A percentile compares a stretch with the other conserved stretches of the same genome.
Conservation (phyloP, 2,797 vertebrate genomes). For the Neopelma chrysocephalum region DNA sequence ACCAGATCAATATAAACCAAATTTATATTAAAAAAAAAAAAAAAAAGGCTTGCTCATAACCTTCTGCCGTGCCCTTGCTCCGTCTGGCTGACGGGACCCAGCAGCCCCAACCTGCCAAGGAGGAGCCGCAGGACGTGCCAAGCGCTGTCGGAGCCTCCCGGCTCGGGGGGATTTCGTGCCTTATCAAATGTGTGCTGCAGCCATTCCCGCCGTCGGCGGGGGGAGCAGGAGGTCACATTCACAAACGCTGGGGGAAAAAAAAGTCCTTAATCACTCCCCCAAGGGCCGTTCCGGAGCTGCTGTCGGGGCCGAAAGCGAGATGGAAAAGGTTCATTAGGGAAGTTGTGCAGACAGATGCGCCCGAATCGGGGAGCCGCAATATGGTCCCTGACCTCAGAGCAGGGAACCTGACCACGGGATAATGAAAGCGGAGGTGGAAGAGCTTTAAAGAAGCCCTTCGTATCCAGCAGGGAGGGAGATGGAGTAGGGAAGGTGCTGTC, state of each 20-base stretch:
- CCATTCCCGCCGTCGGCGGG: background rate
- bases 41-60: background rate
- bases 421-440: background rate
- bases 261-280: slow-evolving; percentile 8
- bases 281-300: background rate
- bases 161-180: background rate
- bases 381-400: background rate
- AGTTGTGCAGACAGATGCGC: background rate
- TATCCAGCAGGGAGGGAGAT: background rate
- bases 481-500: background rate
- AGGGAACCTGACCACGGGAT: background rate
- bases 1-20: background rate
- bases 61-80: background rate
- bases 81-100: background rate
- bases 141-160: background rate
- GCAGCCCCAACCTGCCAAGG: background rate
- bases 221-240: background rate
- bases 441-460: background rate
- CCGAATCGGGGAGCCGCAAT: background rate
- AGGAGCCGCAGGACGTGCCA: background rate
- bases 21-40: background rate
- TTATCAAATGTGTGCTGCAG: background rate
- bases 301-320: background rate
- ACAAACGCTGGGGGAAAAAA: background rate
- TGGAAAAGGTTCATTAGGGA: background rate